These are phyloP conservation scores for Strix aluco DNA, from an alignment of 2,113 vertebrate genomes.

Conservation along the genomic window DNA sequence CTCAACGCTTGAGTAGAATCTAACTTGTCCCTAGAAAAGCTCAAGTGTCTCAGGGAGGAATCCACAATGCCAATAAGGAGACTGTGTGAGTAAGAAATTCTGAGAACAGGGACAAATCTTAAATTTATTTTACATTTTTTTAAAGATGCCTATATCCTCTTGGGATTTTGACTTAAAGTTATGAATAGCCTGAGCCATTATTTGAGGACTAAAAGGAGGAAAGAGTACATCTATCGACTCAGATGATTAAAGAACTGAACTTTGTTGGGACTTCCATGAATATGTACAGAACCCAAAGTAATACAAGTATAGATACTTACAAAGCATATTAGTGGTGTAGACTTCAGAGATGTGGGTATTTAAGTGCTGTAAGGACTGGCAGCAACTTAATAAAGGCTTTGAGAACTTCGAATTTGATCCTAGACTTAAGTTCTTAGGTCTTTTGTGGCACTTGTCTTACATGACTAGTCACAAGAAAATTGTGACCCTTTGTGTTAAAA, in stretches of 20 bases:
- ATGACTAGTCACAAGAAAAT: not conserved
- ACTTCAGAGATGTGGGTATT: not conserved
- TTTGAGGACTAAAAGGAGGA: not conserved
- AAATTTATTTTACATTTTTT: not conserved
- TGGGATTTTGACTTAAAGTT: not conserved
- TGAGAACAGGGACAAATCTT: not conserved
- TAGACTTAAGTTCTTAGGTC: not conserved
- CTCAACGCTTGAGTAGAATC: not conserved
- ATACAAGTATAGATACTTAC: not conserved
- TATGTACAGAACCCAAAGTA: not conserved
- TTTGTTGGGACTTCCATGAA: not conserved
- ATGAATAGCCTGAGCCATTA: not conserved
- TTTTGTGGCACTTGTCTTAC: not conserved
- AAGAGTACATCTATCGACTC: not conserved
- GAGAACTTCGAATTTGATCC: not conserved
- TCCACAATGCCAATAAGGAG: not conserved
- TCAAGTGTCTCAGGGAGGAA: not conserved
- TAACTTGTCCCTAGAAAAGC: not conserved
- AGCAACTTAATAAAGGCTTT: not conserved
- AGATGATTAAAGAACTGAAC: not conserved
- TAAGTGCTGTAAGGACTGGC: not conserved
- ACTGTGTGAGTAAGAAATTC: not conserved
- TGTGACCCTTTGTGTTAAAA: not conserved
- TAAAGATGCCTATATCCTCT: not conserved
- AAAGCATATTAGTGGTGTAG: not conserved